Conservation (phyloP, 2,797 vertebrate species). For the Xenentodon cancila region DNA sequence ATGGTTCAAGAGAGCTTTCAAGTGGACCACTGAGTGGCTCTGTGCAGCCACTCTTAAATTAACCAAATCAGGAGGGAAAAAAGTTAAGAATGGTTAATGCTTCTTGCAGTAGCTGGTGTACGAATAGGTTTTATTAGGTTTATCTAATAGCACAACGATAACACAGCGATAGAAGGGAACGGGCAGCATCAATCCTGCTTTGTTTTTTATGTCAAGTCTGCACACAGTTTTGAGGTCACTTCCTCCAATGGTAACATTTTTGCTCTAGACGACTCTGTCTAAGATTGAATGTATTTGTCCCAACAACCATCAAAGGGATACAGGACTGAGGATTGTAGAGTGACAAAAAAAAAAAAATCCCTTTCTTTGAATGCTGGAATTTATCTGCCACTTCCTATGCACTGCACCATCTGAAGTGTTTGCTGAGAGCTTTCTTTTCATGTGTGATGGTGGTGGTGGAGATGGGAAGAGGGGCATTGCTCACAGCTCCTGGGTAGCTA, state of each 20-base stretch:
- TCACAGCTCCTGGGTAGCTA: conserved; percentile 69
- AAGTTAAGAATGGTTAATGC: not conserved
- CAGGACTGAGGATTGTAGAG: conserved; percentile 38
- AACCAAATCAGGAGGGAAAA: not conserved
- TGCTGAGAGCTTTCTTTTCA: too few species aligned
- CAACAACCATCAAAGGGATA: conserved; percentile 30
- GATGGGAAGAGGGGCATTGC: conserved; percentile 10
- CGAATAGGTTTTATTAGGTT: not conserved
- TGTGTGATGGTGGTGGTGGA: not conserved
- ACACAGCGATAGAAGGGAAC: not conserved
- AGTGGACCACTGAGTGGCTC: conserved; percentile 9
- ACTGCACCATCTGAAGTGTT: conserved; percentile 55
- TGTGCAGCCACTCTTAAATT: not conserved
- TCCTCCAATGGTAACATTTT: conserved; percentile 4
- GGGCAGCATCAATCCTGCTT: not conserved
- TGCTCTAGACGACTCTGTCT: conserved; percentile 2
- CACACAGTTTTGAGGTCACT: not conserved
- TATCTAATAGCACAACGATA: too few species aligned
- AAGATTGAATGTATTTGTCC: conserved; percentile 39
- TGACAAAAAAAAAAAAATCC: conserved; percentile 63
- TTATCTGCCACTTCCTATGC: conserved; percentile 73
- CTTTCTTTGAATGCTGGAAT: conserved; percentile 65
- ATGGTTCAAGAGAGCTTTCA: conserved; percentile 20
- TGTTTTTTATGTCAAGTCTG: conserved; percentile 1
- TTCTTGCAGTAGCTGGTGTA: not conserved